Conservation (phyloP, 2,888 invertebrate genomes). For the Euproctis similis region DNA sequence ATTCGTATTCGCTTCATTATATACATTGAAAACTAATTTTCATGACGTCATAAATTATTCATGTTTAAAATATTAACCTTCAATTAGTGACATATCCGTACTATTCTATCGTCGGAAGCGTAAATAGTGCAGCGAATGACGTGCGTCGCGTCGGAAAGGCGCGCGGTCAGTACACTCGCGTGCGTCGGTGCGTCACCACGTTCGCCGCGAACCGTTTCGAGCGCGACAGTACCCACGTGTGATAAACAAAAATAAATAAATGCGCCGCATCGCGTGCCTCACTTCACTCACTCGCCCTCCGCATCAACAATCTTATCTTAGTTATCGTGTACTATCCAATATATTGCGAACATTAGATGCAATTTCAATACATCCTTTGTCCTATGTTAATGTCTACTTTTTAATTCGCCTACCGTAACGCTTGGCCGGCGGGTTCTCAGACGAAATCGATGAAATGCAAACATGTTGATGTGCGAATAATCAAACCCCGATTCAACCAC, state of each 20-base stretch:
- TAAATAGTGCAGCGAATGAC: constrained; percentile 44
- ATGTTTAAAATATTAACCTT: constrained; percentile 6
- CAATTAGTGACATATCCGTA: constrained; percentile 35
- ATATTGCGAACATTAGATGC: constrained; percentile 9
- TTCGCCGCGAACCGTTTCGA: constrained; percentile 21
- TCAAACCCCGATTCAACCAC: constrained; percentile 60
- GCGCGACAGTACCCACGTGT: constrained; percentile 49
- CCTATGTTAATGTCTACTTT: background rate
- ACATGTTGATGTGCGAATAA: constrained; percentile 70
- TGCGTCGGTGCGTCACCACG: constrained; percentile 58
- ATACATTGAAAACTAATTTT: too few species aligned
- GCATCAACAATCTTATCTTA: constrained; percentile 17
- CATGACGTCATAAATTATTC: constrained; percentile 2
- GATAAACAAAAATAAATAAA: constrained; percentile 45
- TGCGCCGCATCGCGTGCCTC: constrained; percentile 20
- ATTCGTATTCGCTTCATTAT: too few species aligned
- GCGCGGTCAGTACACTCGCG: constrained; percentile 69
- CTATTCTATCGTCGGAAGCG: constrained; percentile 53
- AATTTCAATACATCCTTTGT: background rate
- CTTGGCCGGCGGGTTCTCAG: constrained; percentile 23
- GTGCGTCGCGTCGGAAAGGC: constrained; percentile 52
- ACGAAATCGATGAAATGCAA: constrained; percentile 65
- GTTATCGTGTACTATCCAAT: constrained; percentile 7
- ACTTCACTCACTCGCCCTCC: too few species aligned
- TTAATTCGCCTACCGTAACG: constrained; percentile 7